Evolutionary conservation across 1,140 invertebrate species (phyloP), one percentile per base, ranked within the genome.

Genomic region (Ganaspis sp.): DNA sequence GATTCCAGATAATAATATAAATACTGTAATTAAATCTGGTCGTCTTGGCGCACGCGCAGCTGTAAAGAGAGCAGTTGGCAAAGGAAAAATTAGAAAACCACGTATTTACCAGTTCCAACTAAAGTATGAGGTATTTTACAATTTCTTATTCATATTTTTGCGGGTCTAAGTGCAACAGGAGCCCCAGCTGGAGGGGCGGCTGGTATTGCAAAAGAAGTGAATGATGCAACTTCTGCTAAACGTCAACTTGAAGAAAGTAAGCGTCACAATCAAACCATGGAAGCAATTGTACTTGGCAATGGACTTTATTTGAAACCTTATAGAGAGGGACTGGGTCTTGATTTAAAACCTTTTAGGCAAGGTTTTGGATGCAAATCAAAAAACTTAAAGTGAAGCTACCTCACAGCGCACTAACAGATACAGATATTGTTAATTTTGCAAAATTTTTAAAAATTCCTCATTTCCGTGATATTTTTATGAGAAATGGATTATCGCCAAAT

Each of bases 271-370:
- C 72, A 77, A 80, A 80, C 72, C 11, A 88, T 87, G 86, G 69
- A 72, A 21, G 45, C 8, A 5, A 72, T 72, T 26, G 53, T 17
- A 29, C 15, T 64, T 12, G 29, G 53, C 1, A 69, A 73, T 58
- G 79, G 74, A 79, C 11, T 58, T 53, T 70, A 54, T 70, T 23
- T 40, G 17, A 6, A 69, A 54, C 15, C 11, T 38, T 53, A 34
- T 69, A 69, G 11, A 45, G 9, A 12, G 11, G 40, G 15, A 34
- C 6, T 34, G 37, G 88, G 85, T 37, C 69, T 89, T 42, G 84
- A 81, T 76, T 77, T 87, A 17, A 87, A 87, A 83, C 87, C 84
- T n/a, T 85, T 87, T 72, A 87, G 83, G 81, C 87, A 77, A 54
- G 86, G 86, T 9, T 74, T 78, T 15, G 86, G 81, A 49, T 45